Conservation (phyloP, 2,888 invertebrate species). For the Hydroisotoma schaefferi region DNA sequence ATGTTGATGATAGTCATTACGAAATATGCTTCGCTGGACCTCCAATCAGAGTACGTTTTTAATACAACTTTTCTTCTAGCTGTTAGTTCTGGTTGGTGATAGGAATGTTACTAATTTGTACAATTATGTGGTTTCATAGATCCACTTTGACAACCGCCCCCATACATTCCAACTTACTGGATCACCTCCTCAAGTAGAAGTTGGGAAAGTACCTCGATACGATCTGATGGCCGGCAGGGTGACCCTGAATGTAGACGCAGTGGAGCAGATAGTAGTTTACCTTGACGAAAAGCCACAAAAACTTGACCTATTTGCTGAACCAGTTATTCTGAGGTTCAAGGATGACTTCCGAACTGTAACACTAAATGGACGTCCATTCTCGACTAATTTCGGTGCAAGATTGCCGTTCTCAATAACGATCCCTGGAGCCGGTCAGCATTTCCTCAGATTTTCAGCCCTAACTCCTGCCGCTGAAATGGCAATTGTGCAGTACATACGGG, state of each 20-base stretch:
- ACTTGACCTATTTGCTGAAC: conserved; percentile 61
- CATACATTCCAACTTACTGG: conserved; percentile 79
- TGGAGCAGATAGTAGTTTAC: conserved; percentile 72
- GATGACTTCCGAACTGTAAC: conserved; percentile 72
- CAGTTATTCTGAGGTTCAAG: conserved; percentile 73
- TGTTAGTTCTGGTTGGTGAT: no score
- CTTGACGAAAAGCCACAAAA: conserved; percentile 79
- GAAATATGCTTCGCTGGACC: conserved; percentile 91
- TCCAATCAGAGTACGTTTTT: conserved; percentile 67
- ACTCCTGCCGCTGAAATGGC: conserved; percentile 72
- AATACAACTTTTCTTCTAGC: no score
- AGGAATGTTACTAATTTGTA: no score
- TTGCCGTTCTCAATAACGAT: conserved; percentile 73
- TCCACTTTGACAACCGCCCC: conserved; percentile 67
- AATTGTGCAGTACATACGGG: conserved; percentile 29
- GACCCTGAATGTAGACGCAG: conserved; percentile 76
- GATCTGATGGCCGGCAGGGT: conserved; percentile 83
- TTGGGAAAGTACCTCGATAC: conserved; percentile 70
- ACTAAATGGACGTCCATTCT: conserved; percentile 69
- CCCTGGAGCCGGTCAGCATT: conserved; percentile 68
- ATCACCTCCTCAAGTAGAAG: conserved; percentile 88
- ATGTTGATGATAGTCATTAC: conserved; percentile 81
- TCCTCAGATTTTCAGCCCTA: conserved; percentile 70
- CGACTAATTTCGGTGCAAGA: conserved; percentile 68
- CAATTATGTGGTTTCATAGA: conserved; percentile 51